Percentiles rank a stretch among this genome's conserved stretches.
phyloP scores from a whole-genome alignment of 2,888 invertebrate genomes.

The Coremacera marginata region DNA sequence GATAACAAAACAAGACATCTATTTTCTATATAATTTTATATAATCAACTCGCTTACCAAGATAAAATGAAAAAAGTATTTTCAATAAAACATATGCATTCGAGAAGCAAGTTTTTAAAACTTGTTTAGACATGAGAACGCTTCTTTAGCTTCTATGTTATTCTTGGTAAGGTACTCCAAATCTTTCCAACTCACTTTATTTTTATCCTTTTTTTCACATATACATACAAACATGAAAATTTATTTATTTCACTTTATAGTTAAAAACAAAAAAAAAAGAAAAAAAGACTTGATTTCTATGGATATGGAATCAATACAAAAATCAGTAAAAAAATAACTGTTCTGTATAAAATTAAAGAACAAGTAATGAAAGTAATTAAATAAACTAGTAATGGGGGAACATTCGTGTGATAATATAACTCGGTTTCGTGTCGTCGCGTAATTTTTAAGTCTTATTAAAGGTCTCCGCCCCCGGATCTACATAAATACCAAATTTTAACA shows the following conservation, averaged over 20 bases:
- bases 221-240: neutral
- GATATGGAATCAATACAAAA: slow-evolving; percentile 36
- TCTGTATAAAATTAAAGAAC: slow-evolving; percentile 48
- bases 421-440: slow-evolving; percentile 64
- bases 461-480: slow-evolving; percentile 69
- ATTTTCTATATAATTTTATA: too few species aligned
- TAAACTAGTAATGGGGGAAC: slow-evolving; percentile 53
- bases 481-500: slow-evolving; percentile 42
- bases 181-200: too few species aligned
- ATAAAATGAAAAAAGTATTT: too few species aligned
- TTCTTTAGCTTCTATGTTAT: too few species aligned
- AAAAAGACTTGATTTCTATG: slow-evolving; percentile 15
- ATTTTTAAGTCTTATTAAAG: slow-evolving; percentile 48
- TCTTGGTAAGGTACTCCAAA: too few species aligned
- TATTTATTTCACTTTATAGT: slow-evolving; percentile 10
- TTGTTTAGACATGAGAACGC: too few species aligned
- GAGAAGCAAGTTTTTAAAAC: too few species aligned
- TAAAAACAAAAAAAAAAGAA: slow-evolving; percentile 12
- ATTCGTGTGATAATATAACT: slow-evolving; percentile 62
- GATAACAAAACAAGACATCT: too few species aligned
- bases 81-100: too few species aligned
- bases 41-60: too few species aligned
- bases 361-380: too few species aligned
- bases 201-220: too few species aligned
- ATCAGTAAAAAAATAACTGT: slow-evolving; percentile 41